Evolutionary conservation across 2,113 vertebrate genomes (phyloP), one percentile per base, ranked within the genome.

Genomic region (Otus sunia): DNA sequence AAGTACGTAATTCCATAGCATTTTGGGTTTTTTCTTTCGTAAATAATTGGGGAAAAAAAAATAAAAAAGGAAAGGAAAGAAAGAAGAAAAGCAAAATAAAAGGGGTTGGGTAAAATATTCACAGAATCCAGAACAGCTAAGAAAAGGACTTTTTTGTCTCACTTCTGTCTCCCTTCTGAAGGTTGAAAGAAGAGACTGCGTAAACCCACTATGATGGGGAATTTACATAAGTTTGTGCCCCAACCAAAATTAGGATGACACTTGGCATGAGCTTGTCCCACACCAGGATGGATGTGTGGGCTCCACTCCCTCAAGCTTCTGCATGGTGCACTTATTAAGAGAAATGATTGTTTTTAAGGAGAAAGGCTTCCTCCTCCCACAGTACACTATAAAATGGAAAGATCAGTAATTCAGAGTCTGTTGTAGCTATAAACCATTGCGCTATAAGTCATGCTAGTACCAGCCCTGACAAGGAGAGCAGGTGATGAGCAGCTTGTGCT

Each of bases 401-500:
- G 68, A 76, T 80, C 88, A 80, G 88, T 62, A 43, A 83, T 86
- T 87, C 86, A 76, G 53, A 43, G 0, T 9, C 49, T 45, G 49
- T 59, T 63, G 68, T 84, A 81, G 58, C 25, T 52, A 76, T 84
- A 95, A 95, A 92, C 41, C 52, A 53, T 30, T 36, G 29, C 0
- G 0, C 52, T 73, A 1, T 72, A 94, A 92, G 82, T 84, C 73
- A 49, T 43, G 72, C 37, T 26, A 47, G 37, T 52, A 68, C 56
- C 50, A 72, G 77, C 27, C 36, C 81, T 81, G 86, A 60, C 73
- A 87, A 63, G 94, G 58, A 80, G 37, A 81, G 73, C 43, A 76
- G 88, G 43, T 84, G 88, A 95, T 63, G 43, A 94, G 95, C 63
- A 80, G 73, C 68, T 76, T 68, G 45, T 87, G 89, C 62, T 56